phyloP scores from a whole-genome alignment of 2,888 invertebrate species.

The Erebia palarica region DNA sequence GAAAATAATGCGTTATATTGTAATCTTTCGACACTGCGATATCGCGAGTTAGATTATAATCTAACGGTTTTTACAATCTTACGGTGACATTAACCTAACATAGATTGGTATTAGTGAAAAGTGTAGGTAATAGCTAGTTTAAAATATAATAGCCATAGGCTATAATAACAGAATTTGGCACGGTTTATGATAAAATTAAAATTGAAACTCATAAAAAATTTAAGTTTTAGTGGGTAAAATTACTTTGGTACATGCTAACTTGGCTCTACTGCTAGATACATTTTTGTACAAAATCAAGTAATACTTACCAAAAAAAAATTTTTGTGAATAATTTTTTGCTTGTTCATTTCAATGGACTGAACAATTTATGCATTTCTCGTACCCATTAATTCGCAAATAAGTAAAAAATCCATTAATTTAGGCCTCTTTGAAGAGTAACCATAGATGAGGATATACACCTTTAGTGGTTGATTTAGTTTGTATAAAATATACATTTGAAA shows the following conservation, averaged over 20 bases:
- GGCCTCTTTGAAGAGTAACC: constrained; percentile 47
- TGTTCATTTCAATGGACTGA: not conserved
- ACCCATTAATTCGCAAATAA: not conserved
- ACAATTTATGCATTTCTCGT: not conserved
- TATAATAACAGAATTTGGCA: constrained; percentile 11
- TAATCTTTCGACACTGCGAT: too few species aligned
- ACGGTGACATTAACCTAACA: too few species aligned
- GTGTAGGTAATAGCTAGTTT: too few species aligned
- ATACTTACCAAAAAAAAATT: not conserved
- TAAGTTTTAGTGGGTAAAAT: not conserved
- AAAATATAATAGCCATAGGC: too few species aligned
- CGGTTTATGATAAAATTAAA: not conserved
- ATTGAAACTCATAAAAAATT: not conserved
- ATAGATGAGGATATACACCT: constrained; percentile 75
- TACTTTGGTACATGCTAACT: not conserved
- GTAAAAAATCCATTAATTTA: constrained; percentile 19
- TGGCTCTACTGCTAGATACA: too few species aligned
- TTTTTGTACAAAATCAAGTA: too few species aligned
- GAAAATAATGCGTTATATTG: too few species aligned
- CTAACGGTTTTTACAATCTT: too few species aligned
- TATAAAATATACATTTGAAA: constrained; percentile 71
- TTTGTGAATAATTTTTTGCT: not conserved
- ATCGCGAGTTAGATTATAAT: too few species aligned
- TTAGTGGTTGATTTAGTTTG: constrained; percentile 62
- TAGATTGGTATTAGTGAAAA: not conserved